Base-by-base conservation (phyloP, 30 jellyfish, hydroid and myxozoan species). In the Sanderia malayensis region DNA sequence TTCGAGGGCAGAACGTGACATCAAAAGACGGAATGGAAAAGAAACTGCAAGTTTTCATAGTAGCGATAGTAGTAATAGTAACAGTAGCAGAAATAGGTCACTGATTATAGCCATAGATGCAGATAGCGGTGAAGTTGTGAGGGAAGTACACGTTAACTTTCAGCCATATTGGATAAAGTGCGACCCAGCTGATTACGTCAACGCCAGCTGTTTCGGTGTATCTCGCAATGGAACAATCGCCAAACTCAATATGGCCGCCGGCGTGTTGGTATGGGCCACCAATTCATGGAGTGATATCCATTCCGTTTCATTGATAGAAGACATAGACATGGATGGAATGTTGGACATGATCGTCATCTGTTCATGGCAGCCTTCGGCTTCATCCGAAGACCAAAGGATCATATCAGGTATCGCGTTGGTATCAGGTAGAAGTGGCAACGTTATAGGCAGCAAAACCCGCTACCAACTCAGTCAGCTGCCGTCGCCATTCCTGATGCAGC, bases 311-410 rank as follows among this genome's bases (percentile, higher is more conserved):
- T 46, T 44, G 46, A 63, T 45, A 24, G 44, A 63, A 26, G 87
- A 76, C 64, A 22, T 76, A 9, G 80, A 76, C 33, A 32, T 24
- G 9, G 87, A 76, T 21, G 30, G 44, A 23, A 37, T 27, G 7
- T 55, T 58, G 1, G 87, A 76, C 44, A 28, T 76, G 61, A 19
- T 76, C 17, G 67, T 76, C 4, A 66, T 63, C 2, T 76, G 87
- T 61, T 76, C 87, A 0, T 76, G 87, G 87, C 67, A 37, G 19
- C n/a, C n/a, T n/a, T n/a, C n/a, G n/a, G n/a, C n/a, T n/a, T n/a
- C n/a, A n/a, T 76, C 87, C 25, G 73, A 64, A 2, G 67, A 34
- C 0, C 70, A 76, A 24, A 31, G 72, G 4, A 45, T 30, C 2
- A 62, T 76, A 6, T 76, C 87, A 22, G 87, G 87, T 27, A 76